Percentiles rank a stretch among this genome's conserved stretches.
These are phyloP conservation scores for Chondrosia reniformis DNA, from an alignment of 37 sponge, comb jelly and placozoan genomes.

Conservation along the genomic window DNA sequence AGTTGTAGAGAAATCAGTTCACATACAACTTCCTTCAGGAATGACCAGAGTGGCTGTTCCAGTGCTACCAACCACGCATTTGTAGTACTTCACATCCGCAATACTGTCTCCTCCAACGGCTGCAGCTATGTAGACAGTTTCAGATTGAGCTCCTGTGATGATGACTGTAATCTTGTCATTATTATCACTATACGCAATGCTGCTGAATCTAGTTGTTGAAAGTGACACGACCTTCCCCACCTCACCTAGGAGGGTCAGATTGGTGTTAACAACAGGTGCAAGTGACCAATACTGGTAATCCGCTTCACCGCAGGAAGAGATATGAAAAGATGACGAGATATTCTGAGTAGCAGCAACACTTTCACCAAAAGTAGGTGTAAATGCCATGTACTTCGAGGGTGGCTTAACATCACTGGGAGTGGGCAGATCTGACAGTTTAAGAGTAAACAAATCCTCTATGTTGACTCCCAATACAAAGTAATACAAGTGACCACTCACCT, in stretches of 20 bases:
- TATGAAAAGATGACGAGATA: background rate
- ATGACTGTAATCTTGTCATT: slow-evolving; percentile 2
- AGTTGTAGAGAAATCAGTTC: background rate
- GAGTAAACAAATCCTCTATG: slow-evolving; percentile 12
- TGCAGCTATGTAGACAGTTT: slow-evolving; percentile 45
- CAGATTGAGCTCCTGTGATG: slow-evolving; percentile 49
- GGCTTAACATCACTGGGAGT: background rate
- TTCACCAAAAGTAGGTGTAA: slow-evolving; percentile 12
- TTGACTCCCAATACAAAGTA: slow-evolving; percentile 65
- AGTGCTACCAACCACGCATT: slow-evolving; percentile 32
- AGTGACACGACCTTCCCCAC: slow-evolving; percentile 49
- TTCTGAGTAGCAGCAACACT: slow-evolving; percentile 15
- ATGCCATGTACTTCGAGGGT: slow-evolving; percentile 20
- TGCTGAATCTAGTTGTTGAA: slow-evolving; percentile 44
- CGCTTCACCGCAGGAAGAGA: slow-evolving; percentile 27
- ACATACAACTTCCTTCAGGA: slow-evolving; percentile 21
- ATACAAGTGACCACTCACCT: slow-evolving; percentile 45
- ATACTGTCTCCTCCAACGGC: background rate
- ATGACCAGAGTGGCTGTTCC: slow-evolving; percentile 25
- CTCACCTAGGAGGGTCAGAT: slow-evolving; percentile 66
- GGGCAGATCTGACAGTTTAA: slow-evolving; percentile 50
- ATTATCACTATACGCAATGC: background rate
- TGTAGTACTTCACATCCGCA: slow-evolving; percentile 19
- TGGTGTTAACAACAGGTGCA: slow-evolving; percentile 32
- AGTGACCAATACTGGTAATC: slow-evolving; percentile 56